Base-by-base conservation (phyloP, 1,140 invertebrate species). In the Phocides pigmalion region DNA sequence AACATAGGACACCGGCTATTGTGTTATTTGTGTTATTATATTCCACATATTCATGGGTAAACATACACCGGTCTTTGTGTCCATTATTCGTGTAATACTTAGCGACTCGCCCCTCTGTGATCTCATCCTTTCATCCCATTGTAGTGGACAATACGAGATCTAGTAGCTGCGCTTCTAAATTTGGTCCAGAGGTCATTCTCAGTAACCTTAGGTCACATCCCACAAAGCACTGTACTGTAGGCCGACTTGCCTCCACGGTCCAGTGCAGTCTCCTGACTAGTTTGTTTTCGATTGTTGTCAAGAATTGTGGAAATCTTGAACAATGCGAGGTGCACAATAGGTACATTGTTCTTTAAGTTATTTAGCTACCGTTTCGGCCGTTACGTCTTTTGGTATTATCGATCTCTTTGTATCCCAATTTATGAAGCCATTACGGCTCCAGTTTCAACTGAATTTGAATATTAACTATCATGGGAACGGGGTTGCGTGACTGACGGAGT, bases 31-130 rank as follows among this genome's bases (percentile, higher is more conserved):
- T 89, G 70, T 62, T 67, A 79, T 82, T 82, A 79, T 87, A 80
- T 72, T 85, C 77, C 71, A 81, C 76, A 81, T 84, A 84, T 90
- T 90, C 87, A 90, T 90, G 84, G 81, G 83, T 87, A 90, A 90
- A 90, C 87, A 89, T 80, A 89, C 87, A 90, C 79, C 79, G 63
- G 59, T 78, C 84, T 87, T 89, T 90, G 85, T 90, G 53, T 72
- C 80, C 63, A 87, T 90, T 90, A 85, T 90, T 73, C 68, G 72
- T 71, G 81, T 81, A 81, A 88, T 88, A 88, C 87, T 90, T 88
- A 87, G 86, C 85, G 86, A 83, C 78, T 88, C 83, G 78, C 84
- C 87, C 85, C 83, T 88, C 76, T 72, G 71, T 76, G 80, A 87
- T 85, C 75, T 68, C 72, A 74, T 82, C 82, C 74, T 81, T 82